Evolutionary conservation across 1,140 invertebrate genomes (phyloP).

Genomic region (Thalassaphorura encarpata): DNA sequence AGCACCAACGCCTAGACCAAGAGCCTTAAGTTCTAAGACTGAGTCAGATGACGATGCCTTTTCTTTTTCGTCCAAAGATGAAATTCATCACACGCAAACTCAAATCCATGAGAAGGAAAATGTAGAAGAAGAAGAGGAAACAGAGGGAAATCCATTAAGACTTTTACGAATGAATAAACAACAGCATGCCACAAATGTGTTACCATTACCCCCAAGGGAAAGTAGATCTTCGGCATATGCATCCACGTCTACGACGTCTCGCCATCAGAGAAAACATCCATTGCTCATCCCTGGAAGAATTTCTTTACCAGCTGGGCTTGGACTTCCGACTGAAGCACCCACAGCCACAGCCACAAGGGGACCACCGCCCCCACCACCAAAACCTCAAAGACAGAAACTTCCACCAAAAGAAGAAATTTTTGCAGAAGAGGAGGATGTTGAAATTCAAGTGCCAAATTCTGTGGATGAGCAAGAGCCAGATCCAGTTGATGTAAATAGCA

Average conservation of each 20-base stretch:
- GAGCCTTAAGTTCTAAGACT: too few relatives aligned
- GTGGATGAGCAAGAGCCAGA: background rate
- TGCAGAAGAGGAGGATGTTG: background rate
- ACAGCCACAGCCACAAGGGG: background rate
- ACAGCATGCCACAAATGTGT: constrained; percentile 15
- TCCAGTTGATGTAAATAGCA: too few relatives aligned
- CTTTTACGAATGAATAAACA: constrained; percentile 47
- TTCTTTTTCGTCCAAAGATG: too few relatives aligned
- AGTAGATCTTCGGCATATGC: background rate
- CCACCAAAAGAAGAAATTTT: background rate
- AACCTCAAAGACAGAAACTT: constrained; percentile 16
- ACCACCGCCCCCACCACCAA: constrained; percentile 19
- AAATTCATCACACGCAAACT: too few relatives aligned
- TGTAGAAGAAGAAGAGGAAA: constrained; percentile 35
- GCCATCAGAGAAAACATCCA: constrained; percentile 77
- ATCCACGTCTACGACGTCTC: constrained; percentile 15
- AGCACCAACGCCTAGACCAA: too few relatives aligned
- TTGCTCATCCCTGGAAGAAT: constrained; percentile 56
- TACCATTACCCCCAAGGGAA: constrained; percentile 74
- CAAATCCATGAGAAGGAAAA: too few relatives aligned
- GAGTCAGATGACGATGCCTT: constrained; percentile 6
- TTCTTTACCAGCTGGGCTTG: constrained; percentile 1
- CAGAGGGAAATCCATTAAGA: constrained; percentile 55
- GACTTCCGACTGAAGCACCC: too few relatives aligned
- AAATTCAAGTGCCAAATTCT: background rate